Base-by-base conservation (phyloP, 2,888 invertebrate species). In the Beris chalybata region DNA sequence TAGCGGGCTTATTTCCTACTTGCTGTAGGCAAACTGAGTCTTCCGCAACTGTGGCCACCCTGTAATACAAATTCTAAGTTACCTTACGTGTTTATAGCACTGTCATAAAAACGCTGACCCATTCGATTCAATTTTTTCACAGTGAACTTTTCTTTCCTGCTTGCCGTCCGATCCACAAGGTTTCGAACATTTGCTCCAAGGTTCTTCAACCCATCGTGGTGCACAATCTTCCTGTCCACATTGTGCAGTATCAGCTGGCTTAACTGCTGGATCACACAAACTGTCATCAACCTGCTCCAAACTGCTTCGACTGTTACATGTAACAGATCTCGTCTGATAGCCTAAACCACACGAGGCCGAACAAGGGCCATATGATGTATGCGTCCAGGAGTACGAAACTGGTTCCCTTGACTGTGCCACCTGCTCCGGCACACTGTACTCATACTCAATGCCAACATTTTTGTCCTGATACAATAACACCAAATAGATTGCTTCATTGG, bases 271-370 rank as follows among this genome's bases (percentile, higher is more conserved):
- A 77, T 95, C 92, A 79, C 97, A 97, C 6, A 96, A 85, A 50
- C 83, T 84, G 4, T 87, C 86, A 67, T 91, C 89, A 0, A 89
- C 95, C 9, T 86, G 81, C 68, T 89, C 87, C 50, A 89, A 83
- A 53, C 88, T 88, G 65, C 87, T 85, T 29, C 89, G 85, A 63
- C 91, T 89, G 11, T 91, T 90, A 76, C 96, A 97, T 29, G 86
- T 87, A 0, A 95, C 92, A 71, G 86, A 85, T 66, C 96, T 85
- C 1, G 85, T 85, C 82, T 92, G 92, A 68, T 74, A 83, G 88
- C 97, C 97, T 83, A 93, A 93, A 13, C 96, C 97, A 76, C 97
- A 98, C 7, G 89, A 84, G n/a, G 86, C 86, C 72, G 88, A 90
- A 82, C 97, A 98, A 0, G 87, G 85, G 0, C 88, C 87, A 79